phyloP scores from a whole-genome alignment of 2,888 invertebrate species.

The Meteorus colon region DNA sequence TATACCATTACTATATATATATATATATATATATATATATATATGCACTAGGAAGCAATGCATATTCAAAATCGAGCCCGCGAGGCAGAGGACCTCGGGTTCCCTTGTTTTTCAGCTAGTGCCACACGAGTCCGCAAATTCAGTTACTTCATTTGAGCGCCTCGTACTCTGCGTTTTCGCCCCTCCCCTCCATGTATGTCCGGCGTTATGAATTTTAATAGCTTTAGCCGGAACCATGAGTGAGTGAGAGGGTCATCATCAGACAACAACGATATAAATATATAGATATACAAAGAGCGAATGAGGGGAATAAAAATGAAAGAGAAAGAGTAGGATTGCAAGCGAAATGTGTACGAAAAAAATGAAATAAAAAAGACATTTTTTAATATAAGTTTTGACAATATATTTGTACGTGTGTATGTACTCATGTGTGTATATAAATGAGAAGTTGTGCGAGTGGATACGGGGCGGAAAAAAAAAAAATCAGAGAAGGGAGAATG shows the following conservation, averaged over 20 bases:
- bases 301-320: slow-evolving; percentile 44
- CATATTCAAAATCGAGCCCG: slow-evolving; percentile 72
- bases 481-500: slow-evolving; percentile 33
- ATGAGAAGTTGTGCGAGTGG: not conserved
- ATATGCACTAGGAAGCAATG: slow-evolving; percentile 66
- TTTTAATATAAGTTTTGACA: not conserved
- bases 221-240: slow-evolving; percentile 66
- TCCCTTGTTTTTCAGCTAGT: slow-evolving; percentile 57
- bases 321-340: not conserved
- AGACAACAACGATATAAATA: slow-evolving; percentile 37
- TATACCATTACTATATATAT: not conserved
- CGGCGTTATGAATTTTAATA: slow-evolving; percentile 74
- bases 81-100: slow-evolving; percentile 58
- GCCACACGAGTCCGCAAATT: slow-evolving; percentile 67
- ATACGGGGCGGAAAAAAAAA: slow-evolving; percentile 26
- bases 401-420: not conserved
- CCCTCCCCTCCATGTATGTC: slow-evolving; percentile 69
- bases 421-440: not conserved
- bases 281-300: slow-evolving; percentile 37
- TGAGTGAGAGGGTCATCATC: slow-evolving; percentile 50
- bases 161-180: slow-evolving; percentile 62
- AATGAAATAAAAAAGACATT: slow-evolving; percentile 8
- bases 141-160: slow-evolving; percentile 70
- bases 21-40: not conserved
- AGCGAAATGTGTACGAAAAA: not conserved